These are phyloP conservation scores for Thaleichthys pacificus DNA, from an alignment of 2,797 vertebrate genomes.

Conservation along the genomic window DNA sequence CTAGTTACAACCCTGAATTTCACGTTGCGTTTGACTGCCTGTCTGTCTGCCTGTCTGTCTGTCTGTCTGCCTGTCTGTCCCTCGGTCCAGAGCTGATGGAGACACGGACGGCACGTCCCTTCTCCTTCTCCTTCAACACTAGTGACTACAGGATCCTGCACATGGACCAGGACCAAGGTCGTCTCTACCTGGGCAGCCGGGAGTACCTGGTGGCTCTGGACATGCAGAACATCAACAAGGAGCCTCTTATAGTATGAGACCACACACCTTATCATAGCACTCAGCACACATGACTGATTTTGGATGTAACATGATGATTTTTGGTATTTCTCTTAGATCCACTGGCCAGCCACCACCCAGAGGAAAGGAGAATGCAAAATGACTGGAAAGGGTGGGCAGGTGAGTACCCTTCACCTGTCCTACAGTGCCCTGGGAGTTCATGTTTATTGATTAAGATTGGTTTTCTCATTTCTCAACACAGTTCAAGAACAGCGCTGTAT, in stretches of 20 bases:
- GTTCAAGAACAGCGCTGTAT: background rate
- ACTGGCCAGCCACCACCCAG: conserved; percentile 69
- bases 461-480: too few species aligned
- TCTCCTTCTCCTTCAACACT: conserved; percentile 73
- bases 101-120: conserved; percentile 66
- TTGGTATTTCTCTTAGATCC: conserved; percentile 54
- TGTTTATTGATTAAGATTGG: background rate
- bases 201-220: conserved; percentile 74
- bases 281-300: background rate
- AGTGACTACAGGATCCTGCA: conserved; percentile 74
- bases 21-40: background rate
- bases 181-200: conserved; percentile 70
- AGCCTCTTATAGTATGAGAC: conserved; percentile 72
- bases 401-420: conserved; percentile 26
- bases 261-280: background rate
- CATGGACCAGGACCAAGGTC: conserved; percentile 74
- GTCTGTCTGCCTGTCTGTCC: conserved; percentile 19
- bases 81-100: conserved; percentile 65
- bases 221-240: conserved; percentile 75
- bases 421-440: background rate
- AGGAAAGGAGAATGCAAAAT: conserved; percentile 69
- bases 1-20: background rate
- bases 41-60: conserved; percentile 16
- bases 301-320: background rate
- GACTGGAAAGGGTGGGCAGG: conserved; percentile 71